Evolutionary conservation across 2,113 vertebrate genomes (phyloP), one percentile per base, ranked within the genome.

Genomic region (Crotalus tigris): DNA sequence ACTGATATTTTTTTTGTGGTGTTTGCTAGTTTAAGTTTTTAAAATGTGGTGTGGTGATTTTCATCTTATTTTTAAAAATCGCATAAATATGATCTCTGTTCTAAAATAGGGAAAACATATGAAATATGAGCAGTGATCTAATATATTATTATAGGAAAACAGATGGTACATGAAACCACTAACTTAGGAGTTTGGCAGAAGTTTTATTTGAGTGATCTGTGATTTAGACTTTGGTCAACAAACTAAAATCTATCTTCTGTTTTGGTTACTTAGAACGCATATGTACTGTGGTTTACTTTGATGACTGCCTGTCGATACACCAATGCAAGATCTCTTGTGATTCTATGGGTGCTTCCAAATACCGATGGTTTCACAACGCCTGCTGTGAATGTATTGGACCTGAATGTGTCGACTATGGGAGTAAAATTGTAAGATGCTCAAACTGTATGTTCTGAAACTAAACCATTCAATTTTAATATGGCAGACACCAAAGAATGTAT

Each of bases 351-450:
- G 99, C 99, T 5, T 99, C 99, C 94, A 99, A 99, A 93, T 99
- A 99, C 94, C 98, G 99, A 92, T 99, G 99, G 99, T 99, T 99
- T 95, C 99, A 99, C 97, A 99, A 99, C 46, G 99, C 99, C 95
- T 99, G 99, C 98, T 99, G 99, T 11, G 99, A 99, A 97, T 99
- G 99, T 93, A 98, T 99, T 1, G 99, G 99, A 1, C 99, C 99
- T 0, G 99, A 99, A 92, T 99, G 99, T 89, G 98, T 99, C 59
- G 99, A 99, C 97, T 99, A 99, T 0, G 99, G 99, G 96, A 99
- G 99, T 96, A 99, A 99, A 96, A 97, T 98, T 12, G 99, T 99
- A 94, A 99, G 99, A 95, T 99, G 99, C 95, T 98, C 98, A 98
- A 99, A 99, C 98, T 99, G 99, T 97, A 99, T 99, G 96, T 98